Evolutionary conservation across 2,888 invertebrate genomes (phyloP), one percentile per base, ranked within the genome.

Genomic region (Sarcophaga carnaria): DNA sequence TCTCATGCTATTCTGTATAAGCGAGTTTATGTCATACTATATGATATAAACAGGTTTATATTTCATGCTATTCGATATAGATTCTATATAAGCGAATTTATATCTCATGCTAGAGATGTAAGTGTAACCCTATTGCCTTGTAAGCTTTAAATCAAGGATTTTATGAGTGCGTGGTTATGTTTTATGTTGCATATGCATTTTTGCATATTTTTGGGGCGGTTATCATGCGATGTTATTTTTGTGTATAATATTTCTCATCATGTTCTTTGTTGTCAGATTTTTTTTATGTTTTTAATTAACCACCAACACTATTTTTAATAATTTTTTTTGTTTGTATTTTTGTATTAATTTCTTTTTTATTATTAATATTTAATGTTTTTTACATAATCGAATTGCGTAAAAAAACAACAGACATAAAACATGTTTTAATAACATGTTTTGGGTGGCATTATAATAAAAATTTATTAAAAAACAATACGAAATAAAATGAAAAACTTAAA

Each of bases 291-390:
- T 86, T 77, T 86, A 80, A 86, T 86, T 80, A 86, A 86, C 86
- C 86, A 80, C 80, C 77, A 86, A 86, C 86, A 86, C 69, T 60
- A 86, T 80, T 83, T 86, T 86, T 83, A 86, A 80, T 86, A 86
- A 80, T 60, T 64, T 54, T 60, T 78, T 76, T 47, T 25, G 25
- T 47, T 17, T 54, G 54, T 59, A n/a, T 76, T 76, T 62, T 80
- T 66, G 27, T 85, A n/a, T 70, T 45, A 8, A 25, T 27, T 66
- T 8, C 45, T 67, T 76, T 49, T 64, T 75, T 37, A 37, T 37
- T 37, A 37, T 37, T 37, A 37, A 37, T 20, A 64, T 64, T 80
- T 76, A 75, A 69, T 70, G 12, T 59, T 67, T 69, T 22, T n/a
- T 14, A 20, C 8, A 37, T 37, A 37, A 37, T 37, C 37, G 37